Conservation (phyloP, 2,888 invertebrate species). For the Rhodophaea formosa region DNA sequence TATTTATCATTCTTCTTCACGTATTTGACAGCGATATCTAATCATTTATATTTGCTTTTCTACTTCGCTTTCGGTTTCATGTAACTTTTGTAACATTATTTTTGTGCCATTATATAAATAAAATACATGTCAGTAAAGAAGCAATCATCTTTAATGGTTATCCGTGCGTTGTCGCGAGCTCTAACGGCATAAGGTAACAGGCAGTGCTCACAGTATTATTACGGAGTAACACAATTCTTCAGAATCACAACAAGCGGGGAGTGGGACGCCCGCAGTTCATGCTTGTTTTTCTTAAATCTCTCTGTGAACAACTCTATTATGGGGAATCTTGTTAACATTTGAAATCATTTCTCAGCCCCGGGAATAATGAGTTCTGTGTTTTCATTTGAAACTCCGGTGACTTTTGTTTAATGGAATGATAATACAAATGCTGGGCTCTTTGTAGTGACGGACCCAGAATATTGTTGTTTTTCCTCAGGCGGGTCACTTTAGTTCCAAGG, state of each 20-base stretch:
- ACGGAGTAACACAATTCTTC: slow-evolving; percentile 57
- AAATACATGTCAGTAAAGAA: no score
- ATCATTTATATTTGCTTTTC: no score
- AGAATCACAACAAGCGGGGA: slow-evolving; percentile 45
- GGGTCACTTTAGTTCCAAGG: slow-evolving; percentile 75
- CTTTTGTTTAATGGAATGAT: slow-evolving; percentile 82
- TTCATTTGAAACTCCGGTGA: slow-evolving; percentile 79
- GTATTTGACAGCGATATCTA: neutral
- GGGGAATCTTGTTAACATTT: slow-evolving; percentile 79
- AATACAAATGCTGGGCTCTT: slow-evolving; percentile 77
- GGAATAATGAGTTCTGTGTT: slow-evolving; percentile 79
- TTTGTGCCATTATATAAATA: no score
- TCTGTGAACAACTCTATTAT: slow-evolving; percentile 76
- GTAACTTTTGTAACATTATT: no score
- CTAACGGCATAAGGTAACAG: no score
- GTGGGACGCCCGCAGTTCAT: slow-evolving; percentile 39
- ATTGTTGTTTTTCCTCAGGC: slow-evolving; percentile 74
- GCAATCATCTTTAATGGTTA: no score
- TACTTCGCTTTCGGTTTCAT: no score
- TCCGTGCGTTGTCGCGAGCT: no score
- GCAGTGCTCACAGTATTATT: slow-evolving; percentile 33
- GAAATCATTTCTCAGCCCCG: slow-evolving; percentile 76
- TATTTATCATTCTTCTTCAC: neutral
- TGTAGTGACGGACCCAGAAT: slow-evolving; percentile 71
- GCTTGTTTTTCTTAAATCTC: slow-evolving; percentile 79